These are phyloP conservation scores for Ariolimax columbianus DNA, from an alignment of 2,888 invertebrate genomes.

Conservation along the genomic window DNA sequence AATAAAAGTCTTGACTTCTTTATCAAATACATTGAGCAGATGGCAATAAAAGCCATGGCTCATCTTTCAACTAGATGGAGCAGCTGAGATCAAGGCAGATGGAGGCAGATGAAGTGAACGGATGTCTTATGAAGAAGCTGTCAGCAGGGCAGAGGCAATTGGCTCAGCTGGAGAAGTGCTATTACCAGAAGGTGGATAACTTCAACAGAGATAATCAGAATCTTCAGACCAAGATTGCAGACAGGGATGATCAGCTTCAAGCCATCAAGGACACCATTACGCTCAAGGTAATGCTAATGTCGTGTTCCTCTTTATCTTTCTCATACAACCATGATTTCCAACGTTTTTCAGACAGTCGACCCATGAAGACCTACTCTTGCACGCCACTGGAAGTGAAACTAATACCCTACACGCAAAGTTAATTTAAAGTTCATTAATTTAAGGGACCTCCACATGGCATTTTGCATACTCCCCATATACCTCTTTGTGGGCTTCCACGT, in stretches of 20 bases:
- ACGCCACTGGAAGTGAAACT: no score
- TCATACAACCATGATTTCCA: no score
- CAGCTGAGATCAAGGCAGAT: constrained; percentile 25
- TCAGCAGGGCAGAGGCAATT: constrained; percentile 35
- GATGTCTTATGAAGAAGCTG: constrained; percentile 29
- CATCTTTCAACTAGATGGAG: not conserved
- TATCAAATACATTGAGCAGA: not conserved
- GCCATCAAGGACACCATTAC: constrained; percentile 47
- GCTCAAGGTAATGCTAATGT: constrained; percentile 12
- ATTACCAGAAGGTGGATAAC: constrained; percentile 50
- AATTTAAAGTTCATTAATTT: no score
- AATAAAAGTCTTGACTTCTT: not conserved
- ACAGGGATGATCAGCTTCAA: constrained; percentile 50
- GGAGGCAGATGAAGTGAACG: constrained; percentile 45
- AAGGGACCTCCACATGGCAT: no score
- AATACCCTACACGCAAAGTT: no score
- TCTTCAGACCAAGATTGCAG: constrained; percentile 42
- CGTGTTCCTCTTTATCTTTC: no score
- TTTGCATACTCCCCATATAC: no score
- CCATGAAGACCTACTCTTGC: no score
- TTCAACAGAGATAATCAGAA: constrained; percentile 38
- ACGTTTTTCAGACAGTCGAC: no score
- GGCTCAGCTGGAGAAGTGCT: constrained; percentile 45
- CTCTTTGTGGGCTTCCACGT: no score
- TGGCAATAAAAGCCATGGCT: not conserved